phyloP scores from a whole-genome alignment of 2,113 vertebrate species.

The Saimiri boliviensis region DNA sequence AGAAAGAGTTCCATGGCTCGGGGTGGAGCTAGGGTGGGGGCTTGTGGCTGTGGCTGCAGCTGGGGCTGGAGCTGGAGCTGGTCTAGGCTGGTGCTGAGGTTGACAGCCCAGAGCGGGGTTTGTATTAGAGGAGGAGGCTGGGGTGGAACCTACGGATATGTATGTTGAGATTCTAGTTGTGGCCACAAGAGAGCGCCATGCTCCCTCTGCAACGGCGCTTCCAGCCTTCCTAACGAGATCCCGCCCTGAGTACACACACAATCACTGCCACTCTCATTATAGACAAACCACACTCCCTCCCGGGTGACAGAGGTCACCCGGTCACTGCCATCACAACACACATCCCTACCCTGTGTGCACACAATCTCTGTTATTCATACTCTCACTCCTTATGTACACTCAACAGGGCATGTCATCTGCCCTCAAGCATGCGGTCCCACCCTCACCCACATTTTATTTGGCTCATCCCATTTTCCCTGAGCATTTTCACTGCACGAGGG shows the following conservation, averaged over 20 bases:
- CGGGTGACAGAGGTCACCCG: no score
- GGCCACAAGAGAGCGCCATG: constrained; percentile 59
- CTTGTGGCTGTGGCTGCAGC: no score
- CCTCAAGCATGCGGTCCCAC: neutral
- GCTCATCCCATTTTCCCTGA: neutral
- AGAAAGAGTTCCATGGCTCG: neutral
- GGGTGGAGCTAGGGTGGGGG: neutral
- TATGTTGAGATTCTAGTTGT: neutral
- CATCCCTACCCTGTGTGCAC: constrained; percentile 39
- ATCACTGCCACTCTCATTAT: neutral
- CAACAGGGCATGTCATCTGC: neutral
- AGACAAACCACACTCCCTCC: neutral
- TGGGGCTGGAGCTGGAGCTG: neutral
- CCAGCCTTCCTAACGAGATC: neutral
- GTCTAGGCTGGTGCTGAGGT: neutral
- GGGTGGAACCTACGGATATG: neutral
- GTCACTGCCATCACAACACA: neutral
- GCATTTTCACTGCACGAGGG: neutral
- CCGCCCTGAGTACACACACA: neutral
- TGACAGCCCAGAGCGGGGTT: neutral
- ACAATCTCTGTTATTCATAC: constrained; percentile 44
- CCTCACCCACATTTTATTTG: neutral
- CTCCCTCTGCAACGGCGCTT: neutral
- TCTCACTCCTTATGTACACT: neutral
- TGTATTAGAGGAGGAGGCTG: no score